phyloP scores from a whole-genome alignment of 2,113 vertebrate genomes.

The Apus apus region DNA sequence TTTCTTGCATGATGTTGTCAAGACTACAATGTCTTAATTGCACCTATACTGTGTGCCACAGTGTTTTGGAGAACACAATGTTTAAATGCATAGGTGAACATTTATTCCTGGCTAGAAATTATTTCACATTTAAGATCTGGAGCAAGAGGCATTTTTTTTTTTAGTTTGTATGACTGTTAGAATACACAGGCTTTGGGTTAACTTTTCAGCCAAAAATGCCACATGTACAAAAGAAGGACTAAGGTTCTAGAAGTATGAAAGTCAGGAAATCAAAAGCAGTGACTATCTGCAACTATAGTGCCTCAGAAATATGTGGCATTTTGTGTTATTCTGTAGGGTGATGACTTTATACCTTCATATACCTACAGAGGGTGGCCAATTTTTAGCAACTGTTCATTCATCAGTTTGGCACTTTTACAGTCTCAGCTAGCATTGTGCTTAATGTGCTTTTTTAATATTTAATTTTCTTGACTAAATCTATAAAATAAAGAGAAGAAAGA shows the following conservation, averaged over 20 bases:
- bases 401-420: constrained; percentile 21
- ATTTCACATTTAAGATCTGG: not conserved
- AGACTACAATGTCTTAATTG: not conserved
- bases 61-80: not conserved
- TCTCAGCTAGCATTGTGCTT: constrained; percentile 5
- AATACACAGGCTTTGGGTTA: not conserved
- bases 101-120: constrained; percentile 6
- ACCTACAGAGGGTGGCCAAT: not conserved
- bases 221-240: not conserved
- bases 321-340: not conserved
- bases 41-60: not conserved
- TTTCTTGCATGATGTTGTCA: not conserved
- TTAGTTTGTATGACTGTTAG: not conserved
- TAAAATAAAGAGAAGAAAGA: constrained; percentile 29
- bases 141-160: not conserved
- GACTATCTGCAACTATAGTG: not conserved
- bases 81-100: constrained; percentile 16
- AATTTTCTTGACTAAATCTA: constrained; percentile 40
- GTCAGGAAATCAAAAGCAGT: not conserved
- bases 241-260: not conserved
- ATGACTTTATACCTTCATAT: not conserved
- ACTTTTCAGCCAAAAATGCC: not conserved
- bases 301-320: not conserved
- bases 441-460: constrained; percentile 22
- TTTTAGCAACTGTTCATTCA: constrained; percentile 43